Conservation (phyloP, 2,888 invertebrate genomes). For the Micoletzkya japonica region DNA sequence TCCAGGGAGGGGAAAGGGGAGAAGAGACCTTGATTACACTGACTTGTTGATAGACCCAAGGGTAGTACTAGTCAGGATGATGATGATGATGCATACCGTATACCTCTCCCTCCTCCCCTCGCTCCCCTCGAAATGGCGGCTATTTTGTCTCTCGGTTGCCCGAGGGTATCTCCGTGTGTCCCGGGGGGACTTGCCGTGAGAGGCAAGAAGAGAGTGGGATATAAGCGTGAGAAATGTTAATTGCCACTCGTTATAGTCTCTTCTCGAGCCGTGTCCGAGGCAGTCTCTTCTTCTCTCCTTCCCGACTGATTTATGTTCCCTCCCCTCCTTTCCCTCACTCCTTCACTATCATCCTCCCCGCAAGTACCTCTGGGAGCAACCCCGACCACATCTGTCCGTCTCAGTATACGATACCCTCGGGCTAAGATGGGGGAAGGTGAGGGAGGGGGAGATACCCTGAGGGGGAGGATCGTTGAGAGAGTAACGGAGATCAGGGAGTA, state of each 20-base stretch:
- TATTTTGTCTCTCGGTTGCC: background rate
- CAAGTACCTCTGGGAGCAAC: conserved; percentile 25
- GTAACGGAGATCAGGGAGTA: too few relatives aligned
- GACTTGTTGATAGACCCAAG: background rate
- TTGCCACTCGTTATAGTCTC: conserved; percentile 13
- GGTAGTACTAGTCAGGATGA: too few relatives aligned
- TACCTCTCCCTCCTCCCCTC: background rate
- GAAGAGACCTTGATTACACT: background rate
- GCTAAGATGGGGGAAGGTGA: too few relatives aligned
- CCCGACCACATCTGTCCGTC: conserved; percentile 13
- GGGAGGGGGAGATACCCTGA: background rate
- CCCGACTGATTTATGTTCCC: conserved; percentile 11
- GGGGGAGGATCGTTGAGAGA: too few relatives aligned
- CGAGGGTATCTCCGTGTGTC: conserved; percentile 8
- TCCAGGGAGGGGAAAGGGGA: conserved; percentile 5
- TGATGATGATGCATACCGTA: background rate
- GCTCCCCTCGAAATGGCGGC: too few relatives aligned
- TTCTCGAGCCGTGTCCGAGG: conserved; percentile 1
- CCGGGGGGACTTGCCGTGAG: too few relatives aligned
- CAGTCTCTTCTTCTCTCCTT: conserved; percentile 11
- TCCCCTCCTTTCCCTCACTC: background rate
- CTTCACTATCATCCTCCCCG: conserved; percentile 17
- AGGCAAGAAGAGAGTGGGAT: too few relatives aligned
- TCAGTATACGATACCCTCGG: conserved; percentile 11
- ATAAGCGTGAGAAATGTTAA: conserved; percentile 20